Percentiles rank a stretch among this genome's conserved stretches.
phyloP scores from a whole-genome alignment of 2,888 invertebrate species.

The Unio delphinus region DNA sequence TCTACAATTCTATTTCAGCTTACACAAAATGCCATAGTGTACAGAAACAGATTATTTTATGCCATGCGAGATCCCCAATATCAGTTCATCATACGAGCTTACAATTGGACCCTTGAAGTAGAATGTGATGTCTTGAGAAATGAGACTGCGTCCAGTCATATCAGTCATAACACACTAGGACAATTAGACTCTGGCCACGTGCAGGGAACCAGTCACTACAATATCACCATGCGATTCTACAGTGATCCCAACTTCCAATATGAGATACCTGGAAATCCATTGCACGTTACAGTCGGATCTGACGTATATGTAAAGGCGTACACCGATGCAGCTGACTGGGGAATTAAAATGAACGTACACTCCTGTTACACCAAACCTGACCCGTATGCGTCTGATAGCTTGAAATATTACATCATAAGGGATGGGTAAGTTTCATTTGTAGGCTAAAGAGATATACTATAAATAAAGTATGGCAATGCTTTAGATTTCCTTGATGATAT shows the following conservation, averaged over 20 bases:
- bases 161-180: slow-evolving; percentile 6
- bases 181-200: slow-evolving; percentile 5
- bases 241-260: slow-evolving; percentile 21
- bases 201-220: slow-evolving; percentile 16
- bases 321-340: slow-evolving; percentile 23
- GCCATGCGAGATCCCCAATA: no score
- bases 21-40: no score
- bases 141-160: slow-evolving; percentile 8
- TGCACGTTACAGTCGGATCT: slow-evolving; percentile 19
- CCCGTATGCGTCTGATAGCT: slow-evolving; percentile 6
- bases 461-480: no score
- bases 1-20: no score
- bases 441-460: no score
- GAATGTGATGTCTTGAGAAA: no score
- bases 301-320: slow-evolving; percentile 33
- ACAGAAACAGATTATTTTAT: no score
- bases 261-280: slow-evolving; percentile 14
- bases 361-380: slow-evolving; percentile 32
- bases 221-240: slow-evolving; percentile 24
- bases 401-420: slow-evolving; percentile 22
- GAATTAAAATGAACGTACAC: slow-evolving; percentile 26
- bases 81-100: no score
- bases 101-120: no score
- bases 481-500: not conserved
- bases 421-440: slow-evolving; percentile 17